These are phyloP conservation scores for Eupithecia centaureata DNA, from an alignment of 2,888 invertebrate genomes.

Conservation along the genomic window DNA sequence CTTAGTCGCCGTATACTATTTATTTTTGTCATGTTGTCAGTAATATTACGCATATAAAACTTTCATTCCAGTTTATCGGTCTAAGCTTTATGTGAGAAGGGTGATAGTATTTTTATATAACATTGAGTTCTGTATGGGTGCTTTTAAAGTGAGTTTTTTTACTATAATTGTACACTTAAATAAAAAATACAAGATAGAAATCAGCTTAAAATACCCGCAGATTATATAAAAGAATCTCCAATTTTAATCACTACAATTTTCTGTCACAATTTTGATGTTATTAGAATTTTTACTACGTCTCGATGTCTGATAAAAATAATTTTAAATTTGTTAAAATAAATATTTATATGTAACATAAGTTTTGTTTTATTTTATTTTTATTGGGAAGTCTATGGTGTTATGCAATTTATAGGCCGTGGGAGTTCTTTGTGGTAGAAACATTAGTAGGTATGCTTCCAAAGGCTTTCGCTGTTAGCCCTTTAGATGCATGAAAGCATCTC, in stretches of 20 bases:
- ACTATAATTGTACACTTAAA: constrained; percentile 58
- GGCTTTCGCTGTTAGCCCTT: constrained; percentile 71
- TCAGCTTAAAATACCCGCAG: constrained; percentile 40
- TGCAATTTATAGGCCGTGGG: constrained; percentile 75
- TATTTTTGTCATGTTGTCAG: constrained; percentile 55
- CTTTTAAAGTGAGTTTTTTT: constrained; percentile 63
- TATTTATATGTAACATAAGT: constrained; percentile 78
- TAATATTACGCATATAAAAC: constrained; percentile 68
- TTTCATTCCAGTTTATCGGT: constrained; percentile 81
- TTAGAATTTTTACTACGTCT: constrained; percentile 60
- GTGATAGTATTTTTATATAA: constrained; percentile 75
- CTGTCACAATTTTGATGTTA: constrained; percentile 62
- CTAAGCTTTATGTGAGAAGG: constrained; percentile 76
- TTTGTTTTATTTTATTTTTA: constrained; percentile 67
- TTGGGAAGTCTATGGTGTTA: constrained; percentile 77
- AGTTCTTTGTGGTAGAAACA: constrained; percentile 21
- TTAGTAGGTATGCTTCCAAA: constrained; percentile 39
- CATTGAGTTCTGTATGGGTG: constrained; percentile 63
- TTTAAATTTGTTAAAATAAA: constrained; percentile 80
- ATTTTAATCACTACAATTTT: constrained; percentile 50
- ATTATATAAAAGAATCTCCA: constrained; percentile 68
- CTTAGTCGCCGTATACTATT: constrained; percentile 45
- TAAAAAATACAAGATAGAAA: constrained; percentile 36
- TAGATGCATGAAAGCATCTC: constrained; percentile 69
- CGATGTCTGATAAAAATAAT: constrained; percentile 64